A percentile compares a stretch with the other conserved stretches of the same genome.
phyloP scores from a whole-genome alignment of 1,140 invertebrate genomes.

The Drosophila ficusphila region DNA sequence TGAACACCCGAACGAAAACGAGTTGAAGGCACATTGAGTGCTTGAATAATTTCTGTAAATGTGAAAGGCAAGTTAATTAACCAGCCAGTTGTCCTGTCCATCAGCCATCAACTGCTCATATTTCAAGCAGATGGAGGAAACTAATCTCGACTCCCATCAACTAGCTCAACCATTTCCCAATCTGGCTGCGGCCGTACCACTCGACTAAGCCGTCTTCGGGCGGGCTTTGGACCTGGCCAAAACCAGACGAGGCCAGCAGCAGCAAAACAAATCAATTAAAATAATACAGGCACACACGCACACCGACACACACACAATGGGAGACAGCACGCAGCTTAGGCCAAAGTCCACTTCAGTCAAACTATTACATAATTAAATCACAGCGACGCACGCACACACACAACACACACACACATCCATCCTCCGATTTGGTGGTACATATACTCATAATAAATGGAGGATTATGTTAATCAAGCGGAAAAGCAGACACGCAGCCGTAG shows the following conservation, averaged over 20 bases:
- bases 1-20: neutral
- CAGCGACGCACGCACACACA: conserved; percentile 40
- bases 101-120: conserved; percentile 30
- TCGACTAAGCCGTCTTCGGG: conserved; percentile 57
- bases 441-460: conserved; percentile 77
- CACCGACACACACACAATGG: conserved; percentile 10
- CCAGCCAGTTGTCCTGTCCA: neutral
- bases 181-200: conserved; percentile 47
- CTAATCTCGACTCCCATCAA: conserved; percentile 40
- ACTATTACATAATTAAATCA: conserved; percentile 83
- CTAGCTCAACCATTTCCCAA: conserved; percentile 40
- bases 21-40: neutral
- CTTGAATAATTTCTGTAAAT: conserved; percentile 1
- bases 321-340: conserved; percentile 42
- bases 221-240: conserved; percentile 46
- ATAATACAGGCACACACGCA: conserved; percentile 33
- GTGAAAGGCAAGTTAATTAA: conserved; percentile 26
- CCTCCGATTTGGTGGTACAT: neutral
- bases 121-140: conserved; percentile 2
- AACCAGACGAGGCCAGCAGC: conserved; percentile 41
- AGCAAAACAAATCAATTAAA: conserved; percentile 81
- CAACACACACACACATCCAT: conserved; percentile 20
- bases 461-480: conserved; percentile 83
- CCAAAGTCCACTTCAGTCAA: conserved; percentile 77
- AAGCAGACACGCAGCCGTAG: conserved; percentile 65